Evolutionary conservation across 2,888 invertebrate species (phyloP).

Genomic region (Tiliacea aurago): DNA sequence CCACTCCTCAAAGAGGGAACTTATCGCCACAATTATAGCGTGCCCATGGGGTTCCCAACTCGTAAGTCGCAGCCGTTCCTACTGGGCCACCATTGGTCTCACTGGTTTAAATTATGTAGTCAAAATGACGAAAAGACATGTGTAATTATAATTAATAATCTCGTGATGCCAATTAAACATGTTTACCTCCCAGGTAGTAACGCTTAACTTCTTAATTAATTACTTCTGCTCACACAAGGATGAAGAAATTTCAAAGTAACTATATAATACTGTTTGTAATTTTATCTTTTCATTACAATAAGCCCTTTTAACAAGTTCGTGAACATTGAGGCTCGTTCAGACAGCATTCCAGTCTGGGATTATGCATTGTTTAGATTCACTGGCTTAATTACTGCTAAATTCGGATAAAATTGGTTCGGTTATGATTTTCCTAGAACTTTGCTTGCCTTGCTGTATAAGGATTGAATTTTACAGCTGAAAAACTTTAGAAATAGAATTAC

Average conservation of each 20-base stretch:
- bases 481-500: neutral
- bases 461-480: slow-evolving; percentile 16
- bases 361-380: slow-evolving; percentile 52
- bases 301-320: slow-evolving; percentile 56
- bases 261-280: slow-evolving; percentile 45
- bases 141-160: slow-evolving; percentile 19
- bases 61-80: too few species aligned
- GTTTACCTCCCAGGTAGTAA: slow-evolving; percentile 1
- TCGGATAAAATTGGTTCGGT: slow-evolving; percentile 13
- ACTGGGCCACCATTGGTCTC: too few species aligned
- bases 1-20: too few species aligned
- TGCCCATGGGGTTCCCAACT: too few species aligned
- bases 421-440: slow-evolving; percentile 19
- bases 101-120: too few species aligned
- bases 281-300: slow-evolving; percentile 59
- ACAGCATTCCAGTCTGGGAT: slow-evolving; percentile 28
- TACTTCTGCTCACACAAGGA: slow-evolving; percentile 42
- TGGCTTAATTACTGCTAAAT: slow-evolving; percentile 29
- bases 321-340: slow-evolving; percentile 42
- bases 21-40: too few species aligned
- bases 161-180: slow-evolving; percentile 10
- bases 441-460: neutral
- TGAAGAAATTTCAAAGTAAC: slow-evolving; percentile 47
- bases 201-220: slow-evolving; percentile 49
- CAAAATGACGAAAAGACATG: neutral